Evolutionary conservation across 2,113 vertebrate species (phyloP), one percentile per base, ranked within the genome.

Genomic region (Felis chaus): DNA sequence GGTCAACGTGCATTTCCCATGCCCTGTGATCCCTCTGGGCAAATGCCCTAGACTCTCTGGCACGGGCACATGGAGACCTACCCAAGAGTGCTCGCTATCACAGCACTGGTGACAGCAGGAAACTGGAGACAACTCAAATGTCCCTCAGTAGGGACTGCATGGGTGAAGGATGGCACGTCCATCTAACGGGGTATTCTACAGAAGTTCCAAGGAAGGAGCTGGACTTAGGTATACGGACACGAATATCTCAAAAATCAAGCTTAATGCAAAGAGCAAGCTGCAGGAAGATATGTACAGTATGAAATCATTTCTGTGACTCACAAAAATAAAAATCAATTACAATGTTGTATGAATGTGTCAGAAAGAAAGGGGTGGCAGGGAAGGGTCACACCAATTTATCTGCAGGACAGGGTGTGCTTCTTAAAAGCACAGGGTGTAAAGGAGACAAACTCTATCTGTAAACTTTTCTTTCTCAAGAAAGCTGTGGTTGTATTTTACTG

Each of bases 1-100:
- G 2, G 66, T 4, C 25, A 14, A 19, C 1, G 39, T 2, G 5
- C 5, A 0, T 31, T 21, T 71, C 39, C 39, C 11, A 29, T 0
- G 1, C 16, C 50, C 2, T 12, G 1, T 8, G 25, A 71, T 8
- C 39, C n/a, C 10, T 0, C 48, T 8, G 29, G 63, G 27, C 14
- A 41, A 63, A 29, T 4, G 2, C 36, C 36, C 15, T 68, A 29
- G 36, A 41, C 48, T 33, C 48, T 29, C 11, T 33, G 3, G 16
- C 2, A 9, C 0, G 1, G 23, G 7, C 10, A 11, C 55, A 61
- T 29, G 27, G 57, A 27, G 31, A 45, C 50, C 53, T 9, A 4
- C 2, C 5, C 11, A 16, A n/a, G 29, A 41, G 50, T 1, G 9
- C 39, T 3, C 23, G 0, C 36, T 25, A 0, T 25, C 4, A 31